Evolutionary conservation across 2,888 invertebrate genomes (phyloP).

Genomic region (Drosophila pseudotalamancana): DNA sequence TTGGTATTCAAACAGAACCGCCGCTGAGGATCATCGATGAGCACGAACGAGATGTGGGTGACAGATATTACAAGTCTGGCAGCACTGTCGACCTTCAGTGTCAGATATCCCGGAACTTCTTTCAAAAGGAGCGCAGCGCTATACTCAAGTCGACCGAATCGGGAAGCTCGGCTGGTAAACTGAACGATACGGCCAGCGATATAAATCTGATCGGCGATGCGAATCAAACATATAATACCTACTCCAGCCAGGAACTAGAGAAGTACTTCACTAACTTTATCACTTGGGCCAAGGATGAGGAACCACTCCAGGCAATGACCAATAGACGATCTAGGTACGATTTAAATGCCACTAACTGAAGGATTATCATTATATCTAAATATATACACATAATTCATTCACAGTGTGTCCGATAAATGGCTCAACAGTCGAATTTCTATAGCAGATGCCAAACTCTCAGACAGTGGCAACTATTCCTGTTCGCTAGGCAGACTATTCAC

Average conservation of each 20-base stretch:
- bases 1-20: conserved; percentile 86
- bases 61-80: conserved; percentile 90
- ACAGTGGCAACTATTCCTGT: conserved; percentile 88
- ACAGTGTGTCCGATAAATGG: conserved; percentile 81
- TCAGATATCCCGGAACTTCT: conserved; percentile 85
- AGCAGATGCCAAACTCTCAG: conserved; percentile 87
- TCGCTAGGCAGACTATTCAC: conserved; percentile 87
- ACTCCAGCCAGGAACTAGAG: conserved; percentile 63
- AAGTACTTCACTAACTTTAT: conserved; percentile 75
- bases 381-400: neutral
- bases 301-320: conserved; percentile 62
- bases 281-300: conserved; percentile 79
- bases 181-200: conserved; percentile 37
- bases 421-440: conserved; percentile 82
- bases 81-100: conserved; percentile 90
- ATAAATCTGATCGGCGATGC: conserved; percentile 58
- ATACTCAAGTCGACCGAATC: conserved; percentile 69
- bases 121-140: conserved; percentile 78
- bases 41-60: conserved; percentile 88
- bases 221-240: conserved; percentile 54
- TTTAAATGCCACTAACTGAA: neutral
- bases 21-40: conserved; percentile 90
- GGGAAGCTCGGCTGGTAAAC: conserved; percentile 10
- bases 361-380: neutral
- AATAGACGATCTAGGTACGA: conserved; percentile 70